Percentiles rank a stretch among this genome's conserved stretches.
These are phyloP conservation scores for Nannospalax galili DNA, from an alignment of 2,113 vertebrate genomes.

Conservation along the genomic window DNA sequence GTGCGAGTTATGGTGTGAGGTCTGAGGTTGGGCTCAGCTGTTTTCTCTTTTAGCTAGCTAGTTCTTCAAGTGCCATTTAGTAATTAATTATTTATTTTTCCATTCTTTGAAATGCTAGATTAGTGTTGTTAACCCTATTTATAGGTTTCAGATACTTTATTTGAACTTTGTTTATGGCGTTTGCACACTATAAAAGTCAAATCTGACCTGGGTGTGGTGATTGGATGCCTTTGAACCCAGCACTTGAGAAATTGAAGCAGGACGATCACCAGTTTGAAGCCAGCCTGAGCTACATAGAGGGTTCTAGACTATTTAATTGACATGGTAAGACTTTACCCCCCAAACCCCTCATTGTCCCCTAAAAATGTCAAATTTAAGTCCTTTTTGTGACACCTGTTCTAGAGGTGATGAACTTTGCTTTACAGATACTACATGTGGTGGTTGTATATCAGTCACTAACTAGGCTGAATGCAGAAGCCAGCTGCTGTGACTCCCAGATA, in stretches of 20 bases:
- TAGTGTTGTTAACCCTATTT: not conserved
- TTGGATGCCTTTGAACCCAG: not conserved
- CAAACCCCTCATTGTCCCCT: not conserved
- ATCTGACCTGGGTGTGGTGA: not conserved
- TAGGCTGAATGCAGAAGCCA: not conserved
- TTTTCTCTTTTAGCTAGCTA: not conserved
- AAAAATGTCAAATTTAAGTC: not conserved
- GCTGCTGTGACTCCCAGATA: not conserved
- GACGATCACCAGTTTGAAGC: not conserved
- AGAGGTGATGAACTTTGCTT: not conserved
- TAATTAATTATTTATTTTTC: not conserved
- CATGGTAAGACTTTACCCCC: not conserved
- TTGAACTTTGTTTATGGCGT: constrained; percentile 5
- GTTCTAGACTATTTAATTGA: not conserved
- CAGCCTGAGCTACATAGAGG: not conserved
- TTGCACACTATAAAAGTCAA: not conserved
- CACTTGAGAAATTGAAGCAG: not conserved
- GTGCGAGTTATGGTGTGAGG: not conserved
- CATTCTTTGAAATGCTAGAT: not conserved
- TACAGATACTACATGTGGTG: not conserved
- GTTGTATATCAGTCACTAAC: not conserved
- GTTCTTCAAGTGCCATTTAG: not conserved
- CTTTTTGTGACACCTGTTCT: not conserved
- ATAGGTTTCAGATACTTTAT: not conserved
- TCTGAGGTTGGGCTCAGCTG: not conserved